Conservation (phyloP, 2,113 vertebrate species). For the Chascanopsetta lugubris region DNA sequence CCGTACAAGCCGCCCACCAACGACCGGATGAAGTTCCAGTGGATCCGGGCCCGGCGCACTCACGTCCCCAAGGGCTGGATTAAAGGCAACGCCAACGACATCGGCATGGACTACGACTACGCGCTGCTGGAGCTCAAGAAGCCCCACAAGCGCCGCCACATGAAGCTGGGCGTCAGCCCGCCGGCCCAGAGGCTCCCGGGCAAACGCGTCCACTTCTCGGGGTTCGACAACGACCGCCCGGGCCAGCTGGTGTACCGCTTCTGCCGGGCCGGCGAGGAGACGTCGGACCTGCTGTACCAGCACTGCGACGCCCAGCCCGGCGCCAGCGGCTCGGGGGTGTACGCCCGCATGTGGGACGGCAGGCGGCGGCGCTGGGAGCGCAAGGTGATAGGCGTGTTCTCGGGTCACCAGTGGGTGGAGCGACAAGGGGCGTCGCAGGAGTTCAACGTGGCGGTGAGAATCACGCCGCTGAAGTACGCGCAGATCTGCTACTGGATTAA, state of each 20-base stretch:
- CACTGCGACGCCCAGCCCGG: conserved; percentile 95
- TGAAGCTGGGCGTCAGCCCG: conserved; percentile 95
- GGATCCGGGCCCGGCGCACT: conserved; percentile 95
- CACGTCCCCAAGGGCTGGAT: conserved; percentile 99
- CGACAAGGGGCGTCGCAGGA: conserved; percentile 89
- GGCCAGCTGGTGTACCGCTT: conserved; percentile 95
- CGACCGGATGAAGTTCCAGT: conserved; percentile 95
- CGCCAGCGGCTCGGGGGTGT: conserved; percentile 95
- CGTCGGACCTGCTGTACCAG: conserved; percentile 93
- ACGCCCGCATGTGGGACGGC: conserved; percentile 94
- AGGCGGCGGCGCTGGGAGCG: conserved; percentile 90
- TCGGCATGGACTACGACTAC: conserved; percentile 99
- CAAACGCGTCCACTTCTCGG: conserved; percentile 93
- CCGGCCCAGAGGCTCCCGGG: conserved; percentile 86
- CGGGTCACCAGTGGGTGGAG: conserved; percentile 98
- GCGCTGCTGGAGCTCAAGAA: conserved; percentile 96
- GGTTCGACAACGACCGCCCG: conserved; percentile 91
- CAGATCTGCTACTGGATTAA: conserved; percentile 99
- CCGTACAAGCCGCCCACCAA: conserved; percentile 41
- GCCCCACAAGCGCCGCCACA: conserved; percentile 92
- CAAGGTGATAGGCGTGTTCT: conserved; percentile 97
- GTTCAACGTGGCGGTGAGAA: conserved; percentile 95
- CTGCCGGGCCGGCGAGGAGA: conserved; percentile 92
- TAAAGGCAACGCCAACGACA: conserved; percentile 94
- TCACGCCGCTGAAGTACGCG: conserved; percentile 97